Base-by-base conservation (phyloP, 1,140 invertebrate genomes). In the Branchinecta lindahli region DNA sequence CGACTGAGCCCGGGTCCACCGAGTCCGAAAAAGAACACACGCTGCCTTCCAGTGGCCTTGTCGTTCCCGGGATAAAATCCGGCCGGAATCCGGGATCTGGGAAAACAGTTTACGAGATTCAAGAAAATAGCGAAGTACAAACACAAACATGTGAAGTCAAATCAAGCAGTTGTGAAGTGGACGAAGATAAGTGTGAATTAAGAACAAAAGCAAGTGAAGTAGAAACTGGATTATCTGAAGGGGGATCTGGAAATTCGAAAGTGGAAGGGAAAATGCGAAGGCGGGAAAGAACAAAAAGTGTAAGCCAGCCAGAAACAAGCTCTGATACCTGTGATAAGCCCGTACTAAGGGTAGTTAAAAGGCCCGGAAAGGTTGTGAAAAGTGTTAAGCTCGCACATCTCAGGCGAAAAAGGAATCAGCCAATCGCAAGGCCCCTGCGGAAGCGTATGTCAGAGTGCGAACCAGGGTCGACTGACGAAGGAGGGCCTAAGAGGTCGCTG, bases 1-100 rank as follows among this genome's bases (percentile, higher is more conserved):
- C 67, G 8, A 52, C 45, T 20, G 33, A 66, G 66, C 45, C 67
- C 68, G 44, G n/a, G 68, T 71, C 7, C 52, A 70, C 76, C 72
- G 70, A 72, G 46, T 70, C 67, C 70, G 72, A 61, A 10, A 70
- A 45, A 20, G 70, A 69, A 15, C 33, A 33, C 33, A 33, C 33
- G 33, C 33, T 33, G 33, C 33, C 33, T 33, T 12, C 21, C 33
- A 66, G 15, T n/a, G 20, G 52, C n/a, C 8, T n/a, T 9, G 9
- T 21, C 46, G 18, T 15, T 70, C 8, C 45, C 6, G n/a, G 70
- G n/a, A 2, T 44, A 74, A 69, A 44, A 61, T 18, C 52, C 66
- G 20, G 44, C 66, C 8, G 52, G 45, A 18, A 33, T 46, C 45
- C 45, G 68, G 21, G 65, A 66, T 45, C 61, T 8, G 10, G 12